Percentiles rank a stretch among this genome's conserved stretches.
phyloP scores from a whole-genome alignment of 2,888 invertebrate genomes.

The Nowickia ferox region DNA sequence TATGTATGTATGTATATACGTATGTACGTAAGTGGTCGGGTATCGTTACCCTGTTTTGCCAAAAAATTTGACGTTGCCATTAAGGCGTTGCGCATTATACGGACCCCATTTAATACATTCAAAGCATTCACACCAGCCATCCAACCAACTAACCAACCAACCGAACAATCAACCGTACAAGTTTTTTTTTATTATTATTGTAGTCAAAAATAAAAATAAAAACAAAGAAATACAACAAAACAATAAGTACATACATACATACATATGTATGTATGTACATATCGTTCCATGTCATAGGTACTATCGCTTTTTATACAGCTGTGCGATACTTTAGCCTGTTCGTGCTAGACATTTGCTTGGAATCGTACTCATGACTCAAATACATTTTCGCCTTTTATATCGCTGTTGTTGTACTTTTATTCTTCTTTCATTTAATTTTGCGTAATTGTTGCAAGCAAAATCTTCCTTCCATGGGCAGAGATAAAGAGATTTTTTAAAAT shows the following conservation, averaged over 20 bases:
- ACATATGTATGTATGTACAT: background rate
- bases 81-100: slow-evolving; percentile 72
- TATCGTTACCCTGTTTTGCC: slow-evolving; percentile 71
- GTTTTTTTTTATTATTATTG: slow-evolving; percentile 26
- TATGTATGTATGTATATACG: background rate
- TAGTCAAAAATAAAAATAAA: slow-evolving; percentile 27
- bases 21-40: slow-evolving; percentile 66
- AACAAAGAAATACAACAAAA: slow-evolving; percentile 6
- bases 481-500: slow-evolving; percentile 34
- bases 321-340: slow-evolving; percentile 26
- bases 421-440: slow-evolving; percentile 51
- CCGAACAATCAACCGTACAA: slow-evolving; percentile 40
- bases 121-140: slow-evolving; percentile 48
- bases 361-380: slow-evolving; percentile 23
- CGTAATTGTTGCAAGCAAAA: slow-evolving; percentile 70
- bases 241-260: slow-evolving; percentile 13
- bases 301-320: background rate
- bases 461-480: slow-evolving; percentile 67
- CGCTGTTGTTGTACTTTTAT: slow-evolving; percentile 7
- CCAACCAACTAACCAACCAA: slow-evolving; percentile 76
- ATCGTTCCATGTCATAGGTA: slow-evolving; percentile 21
- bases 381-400: slow-evolving; percentile 11
- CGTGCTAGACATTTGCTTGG: slow-evolving; percentile 14
- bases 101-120: slow-evolving; percentile 72
- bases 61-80: slow-evolving; percentile 71